phyloP scores from a whole-genome alignment of 2,888 invertebrate genomes.

The Hecatera dysodea region DNA sequence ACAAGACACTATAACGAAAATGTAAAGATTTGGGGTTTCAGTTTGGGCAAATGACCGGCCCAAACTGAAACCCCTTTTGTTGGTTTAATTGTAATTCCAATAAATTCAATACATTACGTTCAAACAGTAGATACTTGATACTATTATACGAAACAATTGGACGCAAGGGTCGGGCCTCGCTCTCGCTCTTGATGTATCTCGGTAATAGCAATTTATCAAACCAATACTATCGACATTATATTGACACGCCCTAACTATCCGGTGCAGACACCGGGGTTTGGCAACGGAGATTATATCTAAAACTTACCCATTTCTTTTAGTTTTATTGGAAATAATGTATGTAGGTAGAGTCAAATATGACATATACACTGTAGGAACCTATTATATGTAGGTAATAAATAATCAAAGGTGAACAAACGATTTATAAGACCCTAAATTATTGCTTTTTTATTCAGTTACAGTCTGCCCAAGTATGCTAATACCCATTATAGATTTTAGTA shows the following conservation, averaged over 20 bases:
- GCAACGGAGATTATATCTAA: slow-evolving; percentile 22
- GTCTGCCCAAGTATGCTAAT: neutral
- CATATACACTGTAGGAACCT: neutral
- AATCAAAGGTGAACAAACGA: slow-evolving; percentile 7
- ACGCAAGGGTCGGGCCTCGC: slow-evolving; percentile 32
- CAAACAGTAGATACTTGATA: slow-evolving; percentile 19
- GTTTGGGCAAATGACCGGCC: neutral
- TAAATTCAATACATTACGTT: slow-evolving; percentile 9
- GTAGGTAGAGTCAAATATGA: neutral
- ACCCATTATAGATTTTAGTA: slow-evolving; percentile 21
- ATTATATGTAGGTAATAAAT: neutral
- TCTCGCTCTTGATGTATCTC: slow-evolving; percentile 47
- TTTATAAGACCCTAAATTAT: neutral
- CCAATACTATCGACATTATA: slow-evolving; percentile 50
- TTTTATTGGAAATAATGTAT: slow-evolving; percentile 5
- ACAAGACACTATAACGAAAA: neutral
- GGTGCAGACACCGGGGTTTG: slow-evolving; percentile 21
- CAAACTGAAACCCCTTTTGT: neutral
- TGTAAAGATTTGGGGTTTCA: neutral
- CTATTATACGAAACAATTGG: slow-evolving; percentile 50
- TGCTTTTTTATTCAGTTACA: slow-evolving; percentile 1
- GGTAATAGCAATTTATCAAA: slow-evolving; percentile 58
- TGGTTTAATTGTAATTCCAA: slow-evolving; percentile 8
- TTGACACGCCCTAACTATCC: slow-evolving; percentile 55
- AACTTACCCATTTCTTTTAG: slow-evolving; percentile 18